Evolutionary conservation across 2,797 vertebrate genomes (phyloP).

Genomic region (Manis javanica): DNA sequence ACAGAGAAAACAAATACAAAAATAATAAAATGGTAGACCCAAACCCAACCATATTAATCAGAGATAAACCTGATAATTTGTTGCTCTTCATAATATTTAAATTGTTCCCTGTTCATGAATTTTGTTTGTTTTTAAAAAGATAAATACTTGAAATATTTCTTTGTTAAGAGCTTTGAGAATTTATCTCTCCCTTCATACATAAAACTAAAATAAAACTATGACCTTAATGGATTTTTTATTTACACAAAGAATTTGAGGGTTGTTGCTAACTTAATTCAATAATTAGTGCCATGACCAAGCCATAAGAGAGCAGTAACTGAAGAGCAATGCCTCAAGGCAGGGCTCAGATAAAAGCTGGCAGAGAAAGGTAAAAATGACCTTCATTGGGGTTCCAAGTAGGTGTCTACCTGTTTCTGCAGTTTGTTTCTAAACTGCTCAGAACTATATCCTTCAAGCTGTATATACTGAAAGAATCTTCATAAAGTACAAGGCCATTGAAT

Average conservation of each 20-base stretch:
- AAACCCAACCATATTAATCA: background rate
- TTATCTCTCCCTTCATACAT: background rate
- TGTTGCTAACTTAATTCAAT: background rate
- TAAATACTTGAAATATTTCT: background rate
- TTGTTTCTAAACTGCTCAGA: background rate
- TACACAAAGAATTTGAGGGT: background rate
- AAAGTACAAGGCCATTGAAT: background rate
- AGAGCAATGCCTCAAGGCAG: background rate
- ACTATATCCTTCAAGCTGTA: background rate
- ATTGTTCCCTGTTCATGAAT: background rate
- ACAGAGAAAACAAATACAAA: background rate
- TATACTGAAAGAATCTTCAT: background rate
- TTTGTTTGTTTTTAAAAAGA: background rate
- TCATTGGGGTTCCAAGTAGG: background rate
- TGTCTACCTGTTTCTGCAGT: background rate
- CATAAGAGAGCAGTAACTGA: background rate
- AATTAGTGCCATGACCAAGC: background rate
- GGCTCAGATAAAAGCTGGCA: background rate
- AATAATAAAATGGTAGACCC: background rate
- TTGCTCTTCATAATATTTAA: background rate
- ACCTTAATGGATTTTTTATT: background rate
- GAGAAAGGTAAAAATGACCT: background rate
- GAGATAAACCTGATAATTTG: background rate
- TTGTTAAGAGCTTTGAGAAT: background rate
- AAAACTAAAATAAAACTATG: background rate